Percentiles rank a stretch among this genome's conserved stretches.
Conservation (phyloP, 2,797 vertebrate genomes). For the Phaenicophaeus curvirostris region DNA sequence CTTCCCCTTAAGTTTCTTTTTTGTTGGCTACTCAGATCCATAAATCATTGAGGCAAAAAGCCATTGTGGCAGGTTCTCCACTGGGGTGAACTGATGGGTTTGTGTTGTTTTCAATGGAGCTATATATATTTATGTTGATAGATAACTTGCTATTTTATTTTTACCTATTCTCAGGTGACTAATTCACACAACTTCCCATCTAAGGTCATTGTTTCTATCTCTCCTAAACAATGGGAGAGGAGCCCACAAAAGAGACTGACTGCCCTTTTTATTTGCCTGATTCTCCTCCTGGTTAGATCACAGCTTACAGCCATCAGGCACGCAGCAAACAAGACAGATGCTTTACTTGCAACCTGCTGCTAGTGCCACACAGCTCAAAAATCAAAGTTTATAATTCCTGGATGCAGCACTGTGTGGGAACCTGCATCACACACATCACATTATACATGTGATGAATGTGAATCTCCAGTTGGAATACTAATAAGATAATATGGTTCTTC, state of each 20-base stretch:
- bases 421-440: neutral
- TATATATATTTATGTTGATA: neutral
- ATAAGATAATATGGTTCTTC: neutral
- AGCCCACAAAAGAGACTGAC: neutral
- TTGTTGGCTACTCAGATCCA: neutral
- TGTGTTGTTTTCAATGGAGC: neutral
- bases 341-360: neutral
- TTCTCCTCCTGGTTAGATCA: neutral
- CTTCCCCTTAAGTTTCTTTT: neutral
- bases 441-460: rapidly evolving
- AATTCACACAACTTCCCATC: neutral
- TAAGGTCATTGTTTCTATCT: neutral
- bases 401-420: neutral
- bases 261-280: neutral
- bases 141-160: neutral
- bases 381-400: neutral
- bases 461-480: neutral
- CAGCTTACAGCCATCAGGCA: neutral
- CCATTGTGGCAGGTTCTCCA: neutral
- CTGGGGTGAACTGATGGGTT: neutral
- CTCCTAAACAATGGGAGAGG: neutral
- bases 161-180: neutral
- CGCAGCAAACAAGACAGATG: neutral
- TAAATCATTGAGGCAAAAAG: neutral
- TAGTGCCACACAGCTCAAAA: neutral